These are phyloP conservation scores for Lota lota DNA, from an alignment of 2,113 vertebrate genomes.

Conservation along the genomic window DNA sequence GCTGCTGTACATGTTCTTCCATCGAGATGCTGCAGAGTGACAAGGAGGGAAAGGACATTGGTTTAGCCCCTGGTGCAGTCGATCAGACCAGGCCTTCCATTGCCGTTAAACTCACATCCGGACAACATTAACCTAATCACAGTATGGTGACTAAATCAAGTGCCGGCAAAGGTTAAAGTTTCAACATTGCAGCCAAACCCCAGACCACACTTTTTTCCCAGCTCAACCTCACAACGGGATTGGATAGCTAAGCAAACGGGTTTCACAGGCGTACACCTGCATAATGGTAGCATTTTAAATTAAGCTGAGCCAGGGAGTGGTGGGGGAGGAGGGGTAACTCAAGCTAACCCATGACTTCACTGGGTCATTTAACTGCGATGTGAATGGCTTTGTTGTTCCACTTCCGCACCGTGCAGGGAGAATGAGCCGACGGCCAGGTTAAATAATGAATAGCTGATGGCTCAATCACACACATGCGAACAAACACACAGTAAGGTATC, in stretches of 20 bases:
- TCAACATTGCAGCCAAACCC: no score
- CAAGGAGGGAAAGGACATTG: conserved; percentile 19
- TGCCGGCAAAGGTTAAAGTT: no score
- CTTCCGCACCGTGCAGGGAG: conserved; percentile 35
- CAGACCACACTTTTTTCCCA: background rate
- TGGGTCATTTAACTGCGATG: conserved; percentile 39
- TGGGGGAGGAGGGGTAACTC: conserved; percentile 38
- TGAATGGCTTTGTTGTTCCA: conserved; percentile 52
- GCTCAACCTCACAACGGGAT: background rate
- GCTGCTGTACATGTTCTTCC: conserved; percentile 91
- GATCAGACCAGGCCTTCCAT: no score
- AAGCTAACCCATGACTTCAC: conserved; percentile 49
- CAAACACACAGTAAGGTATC: background rate
- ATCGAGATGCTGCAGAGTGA: conserved; percentile 78
- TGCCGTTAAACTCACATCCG: no score
- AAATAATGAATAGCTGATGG: conserved; percentile 50
- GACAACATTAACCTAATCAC: no score
- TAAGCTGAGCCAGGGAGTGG: conserved; percentile 22
- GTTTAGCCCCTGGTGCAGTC: background rate
- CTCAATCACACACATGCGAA: conserved; percentile 19
- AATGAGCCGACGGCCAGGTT: conserved; percentile 17
- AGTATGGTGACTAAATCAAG: no score
- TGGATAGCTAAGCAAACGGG: conserved; percentile 3
- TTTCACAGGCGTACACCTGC: conserved; percentile 23
- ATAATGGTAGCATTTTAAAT: conserved; percentile 33